Evolutionary conservation across 2,113 vertebrate species (phyloP).

Genomic region (Cebidichthys violaceus): DNA sequence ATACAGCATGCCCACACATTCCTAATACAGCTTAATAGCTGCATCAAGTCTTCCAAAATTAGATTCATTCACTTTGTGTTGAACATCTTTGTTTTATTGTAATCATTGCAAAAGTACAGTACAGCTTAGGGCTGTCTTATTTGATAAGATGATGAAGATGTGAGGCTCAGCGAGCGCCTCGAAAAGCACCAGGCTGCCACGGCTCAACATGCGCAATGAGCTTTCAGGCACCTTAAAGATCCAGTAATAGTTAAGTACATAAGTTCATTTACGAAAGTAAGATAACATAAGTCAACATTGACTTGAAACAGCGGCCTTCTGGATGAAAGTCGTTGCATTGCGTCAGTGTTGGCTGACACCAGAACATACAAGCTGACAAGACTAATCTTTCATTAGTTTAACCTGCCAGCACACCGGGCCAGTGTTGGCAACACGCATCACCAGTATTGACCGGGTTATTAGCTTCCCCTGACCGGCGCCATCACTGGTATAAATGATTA

Average conservation of each 20-base stretch:
- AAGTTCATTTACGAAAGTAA: neutral
- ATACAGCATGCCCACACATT: slow-evolving; percentile 37
- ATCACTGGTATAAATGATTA: slow-evolving; percentile 45
- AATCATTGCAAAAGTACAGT: neutral
- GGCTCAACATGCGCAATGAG: neutral
- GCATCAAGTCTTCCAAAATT: slow-evolving; percentile 8
- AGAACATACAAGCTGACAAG: slow-evolving; percentile 8
- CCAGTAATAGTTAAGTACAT: neutral
- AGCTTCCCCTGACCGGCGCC: slow-evolving; percentile 54
- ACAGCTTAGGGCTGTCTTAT: neutral
- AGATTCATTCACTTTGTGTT: neutral
- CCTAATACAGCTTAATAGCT: slow-evolving; percentile 28
- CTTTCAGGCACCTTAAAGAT: neutral
- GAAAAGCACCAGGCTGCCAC: neutral
- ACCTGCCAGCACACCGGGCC: slow-evolving; percentile 19
- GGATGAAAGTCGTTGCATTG: neutral
- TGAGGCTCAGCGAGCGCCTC: no score
- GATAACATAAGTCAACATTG: neutral
- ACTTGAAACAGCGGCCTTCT: neutral
- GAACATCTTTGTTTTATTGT: neutral
- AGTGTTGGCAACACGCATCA: slow-evolving; percentile 35
- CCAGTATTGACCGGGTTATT: slow-evolving; percentile 60
- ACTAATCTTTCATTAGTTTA: slow-evolving; percentile 31
- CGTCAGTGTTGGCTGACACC: neutral
- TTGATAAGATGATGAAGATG: neutral